Evolutionary conservation across 2,888 invertebrate species (phyloP).

Genomic region (Agrotis clavis): DNA sequence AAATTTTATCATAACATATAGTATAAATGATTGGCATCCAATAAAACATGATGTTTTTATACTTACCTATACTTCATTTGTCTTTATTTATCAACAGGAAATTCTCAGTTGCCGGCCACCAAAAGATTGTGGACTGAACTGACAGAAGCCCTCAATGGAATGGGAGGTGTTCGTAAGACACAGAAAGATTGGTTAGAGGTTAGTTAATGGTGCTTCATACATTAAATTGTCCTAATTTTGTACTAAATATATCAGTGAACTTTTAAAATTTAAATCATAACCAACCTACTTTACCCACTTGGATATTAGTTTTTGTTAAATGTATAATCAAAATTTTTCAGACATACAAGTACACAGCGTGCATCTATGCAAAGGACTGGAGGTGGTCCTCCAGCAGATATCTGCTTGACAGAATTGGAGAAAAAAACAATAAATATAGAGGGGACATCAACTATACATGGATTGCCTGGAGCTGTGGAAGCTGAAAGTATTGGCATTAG

Average conservation of each 20-base stretch:
- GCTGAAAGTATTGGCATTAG: slow-evolving; percentile 1
- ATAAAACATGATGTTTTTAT: too few relatives aligned
- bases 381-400: not conserved
- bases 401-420: not conserved
- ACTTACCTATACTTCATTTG: not conserved
- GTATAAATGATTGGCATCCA: too few relatives aligned
- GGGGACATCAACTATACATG: not conserved
- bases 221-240: not conserved
- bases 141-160: slow-evolving; percentile 3
- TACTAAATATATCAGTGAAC: too few relatives aligned
- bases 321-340: too few relatives aligned
- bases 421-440: not conserved
- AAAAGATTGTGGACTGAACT: not conserved
- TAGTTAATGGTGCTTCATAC: not conserved
- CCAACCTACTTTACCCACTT: not conserved
- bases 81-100: not conserved
- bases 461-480: slow-evolving; percentile 3
- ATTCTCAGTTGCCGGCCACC: not conserved
- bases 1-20: too few relatives aligned
- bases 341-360: too few relatives aligned
- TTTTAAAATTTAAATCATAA: not conserved
- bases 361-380: too few relatives aligned
- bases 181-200: not conserved
- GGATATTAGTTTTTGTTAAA: too few relatives aligned
- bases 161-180: slow-evolving; percentile 3